Base-by-base conservation (phyloP, 1,140 invertebrate genomes). In the Lepidurus couesii region DNA sequence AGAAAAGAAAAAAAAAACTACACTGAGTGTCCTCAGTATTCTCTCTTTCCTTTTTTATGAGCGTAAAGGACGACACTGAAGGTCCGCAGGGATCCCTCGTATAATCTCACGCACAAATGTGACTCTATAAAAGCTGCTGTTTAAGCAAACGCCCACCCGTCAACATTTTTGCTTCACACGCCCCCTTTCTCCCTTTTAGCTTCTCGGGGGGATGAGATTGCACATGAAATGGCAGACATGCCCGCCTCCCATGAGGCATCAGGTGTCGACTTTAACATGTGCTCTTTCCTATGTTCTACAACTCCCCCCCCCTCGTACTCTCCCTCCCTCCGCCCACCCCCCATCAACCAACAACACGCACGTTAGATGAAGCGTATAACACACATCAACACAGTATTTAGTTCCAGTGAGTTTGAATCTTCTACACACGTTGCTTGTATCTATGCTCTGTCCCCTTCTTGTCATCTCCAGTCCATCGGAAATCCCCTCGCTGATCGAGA, bases 71-170 rank as follows among this genome's bases (percentile, higher is more conserved):
- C 53, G 8, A 7, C 21, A n/a, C 53, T 13, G 13, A 21, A 65
- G 5, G 16, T 21, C 53, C 53, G 53, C 1, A 65, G 53, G 53
- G 53, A 9, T 21, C 53, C n/a, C 4, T 65, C 53, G 21, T 65
- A 65, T 65, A 65, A 65, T 65, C 53, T 65, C 53, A 65, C 53
- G 53, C 53, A 65, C 53, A 65, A 65, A 65, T 65, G 53, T 65
- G 53, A 65, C 53, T n/a, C 53, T 65, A 65, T 65, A 65, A 65
- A 65, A 65, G 34, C 21, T 21, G n/a, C 53, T 65, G 53, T 65
- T 65, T 65, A 65, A 65, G 9, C 53, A 65, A 65, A 65, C 53
- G 21, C 21, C 53, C 53, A 21, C n/a, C 53, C 53, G 53, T 65
- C 53, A 21, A 9, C 53, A 65, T 65, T 65, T 65, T 65, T 65